Conservation (phyloP, 2,797 vertebrate species). For the Lates japonicus region DNA sequence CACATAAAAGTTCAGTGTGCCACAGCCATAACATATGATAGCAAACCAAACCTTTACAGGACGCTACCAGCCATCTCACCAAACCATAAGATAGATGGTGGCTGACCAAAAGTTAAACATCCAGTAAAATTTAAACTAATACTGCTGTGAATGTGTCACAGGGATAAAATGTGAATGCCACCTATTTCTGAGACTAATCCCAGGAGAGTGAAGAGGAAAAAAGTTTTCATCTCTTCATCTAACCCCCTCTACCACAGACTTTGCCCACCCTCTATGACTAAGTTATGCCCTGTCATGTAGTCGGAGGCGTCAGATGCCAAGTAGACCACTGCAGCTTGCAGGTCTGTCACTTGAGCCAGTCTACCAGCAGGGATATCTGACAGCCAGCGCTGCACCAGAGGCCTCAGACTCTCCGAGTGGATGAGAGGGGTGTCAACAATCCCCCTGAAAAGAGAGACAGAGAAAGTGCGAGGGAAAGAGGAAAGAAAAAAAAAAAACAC, state of each 20-base stretch:
- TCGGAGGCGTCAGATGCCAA: slow-evolving; percentile 91
- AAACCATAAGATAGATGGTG: neutral
- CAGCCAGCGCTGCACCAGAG: slow-evolving; percentile 90
- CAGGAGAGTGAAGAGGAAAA: slow-evolving; percentile 41
- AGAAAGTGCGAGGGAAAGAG: slow-evolving; percentile 48
- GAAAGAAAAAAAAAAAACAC: neutral
- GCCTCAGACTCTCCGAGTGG: slow-evolving; percentile 87
- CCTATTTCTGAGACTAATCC: slow-evolving; percentile 44
- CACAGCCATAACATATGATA: neutral
- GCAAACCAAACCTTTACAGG: neutral
- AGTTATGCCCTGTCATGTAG: slow-evolving; percentile 94
- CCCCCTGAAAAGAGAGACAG: slow-evolving; percentile 85
- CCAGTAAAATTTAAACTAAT: slow-evolving; percentile 12
- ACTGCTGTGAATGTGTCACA: slow-evolving; percentile 5
- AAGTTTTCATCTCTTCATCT: slow-evolving; percentile 70
- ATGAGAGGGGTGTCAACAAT: slow-evolving; percentile 92
- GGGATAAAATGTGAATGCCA: slow-evolving; percentile 34
- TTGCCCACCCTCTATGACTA: slow-evolving; percentile 94
- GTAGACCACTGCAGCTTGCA: slow-evolving; percentile 91
- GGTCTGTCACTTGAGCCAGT: slow-evolving; percentile 91
- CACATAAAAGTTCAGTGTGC: neutral
- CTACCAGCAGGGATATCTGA: slow-evolving; percentile 89
- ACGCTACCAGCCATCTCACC: neutral
- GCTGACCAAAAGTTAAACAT: slow-evolving; percentile 27
- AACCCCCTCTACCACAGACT: slow-evolving; percentile 87